Evolutionary conservation across 2,113 vertebrate species (phyloP).

Genomic region (Embiotoca jacksoni): DNA sequence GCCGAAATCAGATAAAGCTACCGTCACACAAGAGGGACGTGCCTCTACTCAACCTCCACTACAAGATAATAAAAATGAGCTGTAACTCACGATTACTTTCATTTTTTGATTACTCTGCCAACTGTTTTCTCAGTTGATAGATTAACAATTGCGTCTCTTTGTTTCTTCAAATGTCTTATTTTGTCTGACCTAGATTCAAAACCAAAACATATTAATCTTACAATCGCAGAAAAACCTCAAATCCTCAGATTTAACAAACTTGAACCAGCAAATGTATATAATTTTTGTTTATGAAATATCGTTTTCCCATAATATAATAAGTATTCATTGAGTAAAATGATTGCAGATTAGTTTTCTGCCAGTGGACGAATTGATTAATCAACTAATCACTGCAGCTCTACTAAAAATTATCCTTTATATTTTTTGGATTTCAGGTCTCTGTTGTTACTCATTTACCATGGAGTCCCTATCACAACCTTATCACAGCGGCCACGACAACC

Average conservation of each 20-base stretch:
- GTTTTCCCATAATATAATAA: too few species aligned
- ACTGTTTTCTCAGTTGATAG: neutral
- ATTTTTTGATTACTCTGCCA: neutral
- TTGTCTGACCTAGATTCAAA: too few species aligned
- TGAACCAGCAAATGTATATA: too few species aligned
- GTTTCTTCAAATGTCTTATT: neutral
- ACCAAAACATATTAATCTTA: too few species aligned
- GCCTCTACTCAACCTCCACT: neutral
- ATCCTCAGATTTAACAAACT: too few species aligned
- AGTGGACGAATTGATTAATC: neutral
- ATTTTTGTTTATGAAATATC: too few species aligned
- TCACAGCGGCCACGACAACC: constrained; percentile 13
- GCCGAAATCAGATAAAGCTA: neutral
- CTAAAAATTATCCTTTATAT: neutral
- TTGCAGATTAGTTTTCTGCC: neutral
- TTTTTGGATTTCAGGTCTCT: constrained; percentile 37
- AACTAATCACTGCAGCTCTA: neutral
- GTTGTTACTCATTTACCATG: constrained; percentile 59
- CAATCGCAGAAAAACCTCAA: too few species aligned
- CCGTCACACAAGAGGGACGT: constrained; percentile 1
- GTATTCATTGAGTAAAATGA: neutral
- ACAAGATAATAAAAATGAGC: neutral
- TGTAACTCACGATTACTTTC: neutral
- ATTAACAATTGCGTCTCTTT: too few species aligned
- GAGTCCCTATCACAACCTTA: constrained; percentile 52